These are phyloP conservation scores for Eueremaeus valkanovi DNA, from an alignment of 2,888 invertebrate genomes.

Conservation along the genomic window DNA sequence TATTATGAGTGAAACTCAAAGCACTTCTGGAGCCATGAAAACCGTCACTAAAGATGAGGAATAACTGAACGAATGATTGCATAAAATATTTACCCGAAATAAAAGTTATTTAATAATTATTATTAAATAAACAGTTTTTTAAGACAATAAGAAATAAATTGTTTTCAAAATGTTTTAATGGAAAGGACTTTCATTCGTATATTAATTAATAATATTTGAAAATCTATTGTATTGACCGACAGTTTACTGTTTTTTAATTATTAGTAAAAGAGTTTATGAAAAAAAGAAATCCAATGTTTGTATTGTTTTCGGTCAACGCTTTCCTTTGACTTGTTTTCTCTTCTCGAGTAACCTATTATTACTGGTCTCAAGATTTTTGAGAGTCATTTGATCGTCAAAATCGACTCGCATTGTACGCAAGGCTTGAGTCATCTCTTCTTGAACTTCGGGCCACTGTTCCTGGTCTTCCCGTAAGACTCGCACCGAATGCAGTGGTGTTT, in stretches of 20 bases:
- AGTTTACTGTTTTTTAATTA: neutral
- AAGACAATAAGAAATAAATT: neutral
- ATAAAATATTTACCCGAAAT: neutral
- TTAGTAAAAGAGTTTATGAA: neutral
- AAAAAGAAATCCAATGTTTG: neutral
- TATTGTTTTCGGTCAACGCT: neutral
- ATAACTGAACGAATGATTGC: neutral
- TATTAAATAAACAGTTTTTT: neutral
- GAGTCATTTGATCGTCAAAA: slow-evolving; percentile 82
- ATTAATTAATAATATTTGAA: neutral
- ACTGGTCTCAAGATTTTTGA: slow-evolving; percentile 86
- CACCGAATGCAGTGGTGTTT: slow-evolving; percentile 88
- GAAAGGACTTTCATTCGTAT: neutral
- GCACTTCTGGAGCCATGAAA: too few relatives aligned
- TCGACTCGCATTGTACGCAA: slow-evolving; percentile 97
- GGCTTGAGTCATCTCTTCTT: slow-evolving; percentile 98
- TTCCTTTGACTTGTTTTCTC: slow-evolving; percentile 55
- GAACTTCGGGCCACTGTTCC: slow-evolving; percentile 93
- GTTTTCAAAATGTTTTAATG: neutral
- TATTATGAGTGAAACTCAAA: neutral
- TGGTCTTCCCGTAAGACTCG: slow-evolving; percentile 82
- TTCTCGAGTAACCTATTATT: slow-evolving; percentile 89
- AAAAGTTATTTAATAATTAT: too few relatives aligned
- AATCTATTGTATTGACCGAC: neutral
- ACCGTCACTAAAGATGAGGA: too few relatives aligned